Conservation (phyloP, 2,797 vertebrate species). For the Darevskia mixta region DNA sequence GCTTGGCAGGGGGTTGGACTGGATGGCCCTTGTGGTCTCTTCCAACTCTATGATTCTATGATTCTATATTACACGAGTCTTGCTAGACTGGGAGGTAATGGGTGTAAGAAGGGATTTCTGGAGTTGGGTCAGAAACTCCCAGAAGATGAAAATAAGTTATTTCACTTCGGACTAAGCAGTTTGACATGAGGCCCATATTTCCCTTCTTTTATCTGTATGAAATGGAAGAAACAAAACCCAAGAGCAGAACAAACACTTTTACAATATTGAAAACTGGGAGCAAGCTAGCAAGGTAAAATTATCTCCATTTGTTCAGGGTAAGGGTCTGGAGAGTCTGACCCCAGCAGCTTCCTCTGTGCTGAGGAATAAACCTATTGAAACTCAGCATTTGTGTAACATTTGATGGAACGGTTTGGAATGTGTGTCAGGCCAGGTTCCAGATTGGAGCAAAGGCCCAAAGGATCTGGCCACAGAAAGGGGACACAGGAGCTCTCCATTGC, state of each 20-base stretch:
- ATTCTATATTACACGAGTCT: background rate
- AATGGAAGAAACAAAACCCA: background rate
- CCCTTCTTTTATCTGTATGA: background rate
- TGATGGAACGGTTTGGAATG: no score
- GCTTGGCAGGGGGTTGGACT: no score
- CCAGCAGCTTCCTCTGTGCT: no score
- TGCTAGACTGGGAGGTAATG: background rate
- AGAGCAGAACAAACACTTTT: background rate
- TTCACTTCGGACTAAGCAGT: background rate
- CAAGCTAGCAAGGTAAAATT: background rate
- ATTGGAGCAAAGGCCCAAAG: no score
- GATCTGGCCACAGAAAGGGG: no score
- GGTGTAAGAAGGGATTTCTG: background rate
- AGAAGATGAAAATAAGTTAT: background rate
- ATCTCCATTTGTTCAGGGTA: fast-evolving
- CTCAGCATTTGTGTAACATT: no score
- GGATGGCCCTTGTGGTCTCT: no score
- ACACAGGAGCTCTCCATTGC: no score
- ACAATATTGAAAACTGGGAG: background rate
- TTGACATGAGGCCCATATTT: background rate
- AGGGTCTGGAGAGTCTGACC: no score
- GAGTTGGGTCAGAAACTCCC: background rate
- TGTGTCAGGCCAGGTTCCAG: no score
- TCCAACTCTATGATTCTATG: no score
- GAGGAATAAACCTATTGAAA: no score